phyloP scores from a whole-genome alignment of 2,113 vertebrate species.

The Zootoca vivipara region DNA sequence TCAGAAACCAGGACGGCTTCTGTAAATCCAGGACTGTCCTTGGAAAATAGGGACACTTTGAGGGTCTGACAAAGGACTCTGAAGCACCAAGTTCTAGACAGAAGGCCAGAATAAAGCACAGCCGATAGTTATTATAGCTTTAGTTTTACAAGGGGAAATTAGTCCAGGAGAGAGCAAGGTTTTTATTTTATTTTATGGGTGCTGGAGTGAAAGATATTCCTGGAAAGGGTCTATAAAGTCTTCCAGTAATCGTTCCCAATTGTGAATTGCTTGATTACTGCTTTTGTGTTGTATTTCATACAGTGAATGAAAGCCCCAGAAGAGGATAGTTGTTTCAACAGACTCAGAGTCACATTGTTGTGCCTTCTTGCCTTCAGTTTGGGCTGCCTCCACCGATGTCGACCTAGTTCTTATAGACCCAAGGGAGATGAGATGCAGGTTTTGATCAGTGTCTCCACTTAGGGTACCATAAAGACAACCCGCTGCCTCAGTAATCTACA shows the following conservation, averaged over 20 bases:
- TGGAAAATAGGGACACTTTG: too few relatives aligned
- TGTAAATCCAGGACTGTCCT: too few relatives aligned
- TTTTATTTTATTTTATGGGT: conserved; percentile 20
- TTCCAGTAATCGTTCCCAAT: conserved; percentile 33
- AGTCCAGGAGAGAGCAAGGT: conserved; percentile 1
- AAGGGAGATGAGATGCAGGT: neutral
- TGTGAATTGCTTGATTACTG: conserved; percentile 20
- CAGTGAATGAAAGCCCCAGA: conserved; percentile 6
- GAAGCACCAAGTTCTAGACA: neutral
- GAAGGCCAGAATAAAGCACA: neutral
- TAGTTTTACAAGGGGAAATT: neutral
- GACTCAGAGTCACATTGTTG: neutral
- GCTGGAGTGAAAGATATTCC: conserved; percentile 13
- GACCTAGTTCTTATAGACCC: neutral
- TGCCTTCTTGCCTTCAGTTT: neutral
- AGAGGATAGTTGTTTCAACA: conserved; percentile 19
- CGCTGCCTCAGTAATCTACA: neutral
- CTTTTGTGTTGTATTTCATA: conserved; percentile 29
- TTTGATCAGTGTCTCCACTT: neutral
- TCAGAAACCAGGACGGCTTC: too few relatives aligned
- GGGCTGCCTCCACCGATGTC: neutral
- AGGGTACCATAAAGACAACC: neutral
- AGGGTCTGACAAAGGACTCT: too few relatives aligned
- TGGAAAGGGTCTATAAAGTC: conserved; percentile 23
- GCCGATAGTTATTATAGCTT: neutral